Evolutionary conservation across 30 jellyfish, hydroid and myxozoan genomes (phyloP).

Genomic region (Hydra vulgaris): DNA sequence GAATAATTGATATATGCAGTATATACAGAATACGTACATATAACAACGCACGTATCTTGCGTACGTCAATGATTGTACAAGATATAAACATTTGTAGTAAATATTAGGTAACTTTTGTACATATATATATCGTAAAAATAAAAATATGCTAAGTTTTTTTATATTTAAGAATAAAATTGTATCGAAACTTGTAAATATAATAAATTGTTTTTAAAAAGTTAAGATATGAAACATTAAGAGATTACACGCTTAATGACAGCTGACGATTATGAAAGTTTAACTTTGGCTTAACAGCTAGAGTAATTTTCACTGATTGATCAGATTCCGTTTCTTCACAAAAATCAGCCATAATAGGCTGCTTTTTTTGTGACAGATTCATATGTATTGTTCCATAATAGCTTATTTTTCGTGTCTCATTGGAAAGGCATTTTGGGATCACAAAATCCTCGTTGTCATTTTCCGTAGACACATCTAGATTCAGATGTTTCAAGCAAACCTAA

Average conservation of each 20-base stretch:
- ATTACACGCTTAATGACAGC: not conserved
- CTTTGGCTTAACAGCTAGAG: not conserved
- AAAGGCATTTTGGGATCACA: not conserved
- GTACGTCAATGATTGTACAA: no score
- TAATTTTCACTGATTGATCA: not conserved
- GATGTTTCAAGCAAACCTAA: not conserved
- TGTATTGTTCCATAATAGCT: conserved; percentile 35
- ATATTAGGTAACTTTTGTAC: no score
- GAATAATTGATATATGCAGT: no score
- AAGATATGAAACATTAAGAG: not conserved
- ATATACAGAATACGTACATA: no score
- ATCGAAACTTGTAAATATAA: no score
- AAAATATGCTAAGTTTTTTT: no score
- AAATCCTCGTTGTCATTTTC: not conserved
- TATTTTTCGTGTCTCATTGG: conserved; percentile 15
- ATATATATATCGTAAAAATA: no score
- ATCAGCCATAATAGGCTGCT: conserved; percentile 16
- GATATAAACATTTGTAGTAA: no score
- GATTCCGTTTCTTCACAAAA: not conserved
- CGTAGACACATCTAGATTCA: not conserved
- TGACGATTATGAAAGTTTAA: not conserved
- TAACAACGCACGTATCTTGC: no score
- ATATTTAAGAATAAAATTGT: no score
- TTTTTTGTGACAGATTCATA: conserved; percentile 25
- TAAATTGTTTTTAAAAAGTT: no score